These are phyloP conservation scores for Tyto alba DNA, from an alignment of 2,113 vertebrate species.

Conservation along the genomic window DNA sequence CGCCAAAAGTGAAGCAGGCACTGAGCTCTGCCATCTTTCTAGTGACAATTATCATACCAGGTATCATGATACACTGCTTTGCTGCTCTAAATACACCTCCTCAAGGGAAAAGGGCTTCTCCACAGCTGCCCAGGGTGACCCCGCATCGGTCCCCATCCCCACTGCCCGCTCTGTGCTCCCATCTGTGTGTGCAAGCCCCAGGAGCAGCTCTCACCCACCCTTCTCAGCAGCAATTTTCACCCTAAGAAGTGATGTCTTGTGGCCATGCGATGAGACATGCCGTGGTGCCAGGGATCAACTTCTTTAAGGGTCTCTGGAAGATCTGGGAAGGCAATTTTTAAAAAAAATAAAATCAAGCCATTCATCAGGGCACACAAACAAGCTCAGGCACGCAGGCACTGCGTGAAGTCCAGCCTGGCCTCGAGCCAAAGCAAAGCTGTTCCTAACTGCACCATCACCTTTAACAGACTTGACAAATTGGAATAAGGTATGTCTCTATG, in stretches of 20 bases:
- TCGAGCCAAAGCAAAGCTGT: not conserved
- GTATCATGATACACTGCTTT: not conserved
- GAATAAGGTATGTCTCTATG: not conserved
- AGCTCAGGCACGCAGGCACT: not conserved
- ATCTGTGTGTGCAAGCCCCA: rapidly evolving
- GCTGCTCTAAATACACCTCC: not conserved
- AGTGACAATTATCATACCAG: not conserved
- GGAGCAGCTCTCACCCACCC: not conserved
- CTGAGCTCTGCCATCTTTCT: not conserved
- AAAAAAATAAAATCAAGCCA: not conserved
- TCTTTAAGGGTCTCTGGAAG: not conserved
- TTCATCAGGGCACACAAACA: not conserved
- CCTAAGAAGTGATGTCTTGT: rapidly evolving
- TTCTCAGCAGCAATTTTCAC: not conserved
- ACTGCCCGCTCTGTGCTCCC: rapidly evolving
- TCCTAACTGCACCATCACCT: not conserved
- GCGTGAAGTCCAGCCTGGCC: not conserved
- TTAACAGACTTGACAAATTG: not conserved
- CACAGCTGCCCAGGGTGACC: not conserved
- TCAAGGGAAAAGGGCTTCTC: not conserved
- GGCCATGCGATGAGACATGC: rapidly evolving
- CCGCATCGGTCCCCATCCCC: rapidly evolving
- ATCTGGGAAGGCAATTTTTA: not conserved
- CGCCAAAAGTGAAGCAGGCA: rapidly evolving
- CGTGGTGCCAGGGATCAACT: rapidly evolving